A percentile compares a stretch with the other conserved stretches of the same genome.
phyloP scores from a whole-genome alignment of 2,888 invertebrate genomes.

The Stenichneumon culpator region DNA sequence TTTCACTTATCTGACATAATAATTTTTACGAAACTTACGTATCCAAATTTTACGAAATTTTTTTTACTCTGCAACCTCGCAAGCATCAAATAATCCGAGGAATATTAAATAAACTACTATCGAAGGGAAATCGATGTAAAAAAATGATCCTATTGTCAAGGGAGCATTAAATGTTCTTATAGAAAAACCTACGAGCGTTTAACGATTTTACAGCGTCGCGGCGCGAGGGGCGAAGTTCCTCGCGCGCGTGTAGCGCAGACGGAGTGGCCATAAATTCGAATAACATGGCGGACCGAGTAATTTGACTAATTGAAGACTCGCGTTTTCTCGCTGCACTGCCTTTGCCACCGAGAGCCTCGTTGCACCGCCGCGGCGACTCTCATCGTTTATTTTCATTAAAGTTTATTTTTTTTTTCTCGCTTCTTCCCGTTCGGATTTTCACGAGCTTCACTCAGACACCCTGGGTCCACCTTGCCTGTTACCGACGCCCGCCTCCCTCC shows the following conservation, averaged over 20 bases:
- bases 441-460: neutral
- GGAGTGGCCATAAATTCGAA: constrained; percentile 60
- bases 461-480: neutral
- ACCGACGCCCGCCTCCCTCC: no score
- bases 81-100: no score
- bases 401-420: neutral
- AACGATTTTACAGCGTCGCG: neutral
- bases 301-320: constrained; percentile 69
- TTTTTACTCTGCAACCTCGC: no score
- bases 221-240: neutral
- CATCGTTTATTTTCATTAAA: constrained; percentile 6
- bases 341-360: constrained; percentile 4
- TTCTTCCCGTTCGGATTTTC: constrained; percentile 7
- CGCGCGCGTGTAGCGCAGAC: constrained; percentile 7
- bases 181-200: neutral
- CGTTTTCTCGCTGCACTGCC: constrained; percentile 54
- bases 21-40: no score
- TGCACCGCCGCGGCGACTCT: constrained; percentile 43
- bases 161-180: neutral
- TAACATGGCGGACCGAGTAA: constrained; percentile 61
- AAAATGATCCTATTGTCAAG: no score
- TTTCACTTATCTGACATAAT: no score
- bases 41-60: no score
- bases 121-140: no score
- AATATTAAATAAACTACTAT: no score